Percentiles rank a stretch among this genome's conserved stretches.
Conservation (phyloP, 2,797 vertebrate genomes). For the Lycodopsis pacificus region DNA sequence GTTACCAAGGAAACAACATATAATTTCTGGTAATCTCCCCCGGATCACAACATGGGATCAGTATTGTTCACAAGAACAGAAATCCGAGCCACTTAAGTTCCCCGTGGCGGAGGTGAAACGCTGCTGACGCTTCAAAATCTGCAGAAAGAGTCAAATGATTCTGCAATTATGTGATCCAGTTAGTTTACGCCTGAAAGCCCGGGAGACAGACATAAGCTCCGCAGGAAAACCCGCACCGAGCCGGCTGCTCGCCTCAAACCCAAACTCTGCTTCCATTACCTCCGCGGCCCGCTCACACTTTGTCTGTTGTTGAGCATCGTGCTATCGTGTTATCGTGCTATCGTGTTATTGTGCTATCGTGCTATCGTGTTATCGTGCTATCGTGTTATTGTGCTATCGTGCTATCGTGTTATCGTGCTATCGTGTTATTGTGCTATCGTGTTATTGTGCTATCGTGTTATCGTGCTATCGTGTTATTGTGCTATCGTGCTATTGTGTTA, state of each 20-base stretch:
- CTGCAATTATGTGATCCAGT: conserved; percentile 63
- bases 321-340: conserved; percentile 8
- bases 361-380: conserved; percentile 8
- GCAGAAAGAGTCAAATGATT: conserved; percentile 51
- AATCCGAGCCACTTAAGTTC: conserved; percentile 56
- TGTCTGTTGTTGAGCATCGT: conserved; percentile 18
- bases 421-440: no score
- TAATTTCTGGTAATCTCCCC: conserved; percentile 56
- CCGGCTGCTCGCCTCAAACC: conserved; percentile 46
- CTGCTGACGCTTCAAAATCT: conserved; percentile 49
- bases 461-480: conserved; percentile 5
- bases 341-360: neutral
- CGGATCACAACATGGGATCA: conserved; percentile 51
- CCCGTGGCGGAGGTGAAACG: conserved; percentile 45
- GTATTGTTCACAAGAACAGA: conserved; percentile 54
- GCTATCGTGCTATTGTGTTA: neutral
- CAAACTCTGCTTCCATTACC: conserved; percentile 51
- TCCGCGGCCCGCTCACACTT: conserved; percentile 35
- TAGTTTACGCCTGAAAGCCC: conserved; percentile 64
- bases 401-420: conserved; percentile 8
- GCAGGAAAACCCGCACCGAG: conserved; percentile 41
- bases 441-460: conserved; percentile 3
- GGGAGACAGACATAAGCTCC: conserved; percentile 55
- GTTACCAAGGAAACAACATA: conserved; percentile 31
- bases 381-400: neutral